Percentiles rank a stretch among this genome's conserved stretches.
These are phyloP conservation scores for Stichopus chloronotus DNA, from an alignment of 35 echinoderm and acorn worm species.

Conservation along the genomic window DNA sequence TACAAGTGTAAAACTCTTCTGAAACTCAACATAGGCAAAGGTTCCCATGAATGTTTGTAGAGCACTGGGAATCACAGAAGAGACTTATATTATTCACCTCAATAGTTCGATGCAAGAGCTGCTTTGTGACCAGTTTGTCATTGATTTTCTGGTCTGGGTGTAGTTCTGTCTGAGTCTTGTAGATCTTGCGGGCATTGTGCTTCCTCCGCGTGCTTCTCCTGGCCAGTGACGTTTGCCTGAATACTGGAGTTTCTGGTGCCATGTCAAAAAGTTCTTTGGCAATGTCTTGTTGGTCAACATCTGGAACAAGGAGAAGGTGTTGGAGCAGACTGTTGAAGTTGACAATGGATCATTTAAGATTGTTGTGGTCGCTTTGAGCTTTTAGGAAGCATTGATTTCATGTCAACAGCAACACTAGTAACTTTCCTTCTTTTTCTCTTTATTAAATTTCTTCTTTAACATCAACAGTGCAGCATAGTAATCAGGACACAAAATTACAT, in stretches of 20 bases:
- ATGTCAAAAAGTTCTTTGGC: background rate
- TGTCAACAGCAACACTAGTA: too few relatives aligned
- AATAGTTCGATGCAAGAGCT: conserved; percentile 28
- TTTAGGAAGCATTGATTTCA: too few relatives aligned
- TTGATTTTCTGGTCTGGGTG: background rate
- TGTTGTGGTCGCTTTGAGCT: too few relatives aligned
- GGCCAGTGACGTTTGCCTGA: background rate
- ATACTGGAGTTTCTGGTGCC: background rate
- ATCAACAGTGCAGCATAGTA: too few relatives aligned
- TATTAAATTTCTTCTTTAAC: too few relatives aligned
- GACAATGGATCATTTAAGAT: background rate
- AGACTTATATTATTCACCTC: background rate
- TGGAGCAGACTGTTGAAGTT: background rate
- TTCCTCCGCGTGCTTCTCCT: conserved; percentile 7
- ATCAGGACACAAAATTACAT: too few relatives aligned
- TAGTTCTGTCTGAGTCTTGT: background rate
- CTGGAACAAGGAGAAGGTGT: background rate
- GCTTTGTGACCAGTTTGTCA: conserved; percentile 27
- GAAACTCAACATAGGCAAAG: too few relatives aligned
- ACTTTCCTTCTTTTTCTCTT: too few relatives aligned
- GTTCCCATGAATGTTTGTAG: too few relatives aligned
- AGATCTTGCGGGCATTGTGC: background rate
- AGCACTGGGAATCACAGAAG: too few relatives aligned
- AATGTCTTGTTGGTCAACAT: background rate
- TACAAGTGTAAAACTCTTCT: too few relatives aligned